phyloP scores from a whole-genome alignment of 2,797 vertebrate species.

The Argentina silus region DNA sequence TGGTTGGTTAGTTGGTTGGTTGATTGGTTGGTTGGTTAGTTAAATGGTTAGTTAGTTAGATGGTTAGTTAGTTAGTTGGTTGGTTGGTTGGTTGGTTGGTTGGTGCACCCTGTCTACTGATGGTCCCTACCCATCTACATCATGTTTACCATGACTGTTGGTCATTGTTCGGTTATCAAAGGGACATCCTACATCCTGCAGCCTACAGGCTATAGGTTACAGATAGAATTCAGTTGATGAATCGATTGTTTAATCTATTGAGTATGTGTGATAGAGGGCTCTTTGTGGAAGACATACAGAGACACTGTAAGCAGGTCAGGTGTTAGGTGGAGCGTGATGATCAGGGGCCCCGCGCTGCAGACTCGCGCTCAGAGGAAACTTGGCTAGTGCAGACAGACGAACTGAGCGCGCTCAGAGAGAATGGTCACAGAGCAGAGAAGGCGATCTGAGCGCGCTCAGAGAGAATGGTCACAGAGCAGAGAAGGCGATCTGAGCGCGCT shows the following conservation, averaged over 20 bases:
- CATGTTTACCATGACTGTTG: neutral
- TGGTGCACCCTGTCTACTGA: slow-evolving; percentile 15
- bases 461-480: too few species aligned
- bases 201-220: neutral
- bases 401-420: too few species aligned
- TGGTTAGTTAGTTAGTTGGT: too few species aligned
- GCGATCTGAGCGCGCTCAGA: too few species aligned
- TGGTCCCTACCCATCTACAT: slow-evolving; percentile 24
- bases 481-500: too few species aligned
- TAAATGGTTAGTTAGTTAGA: too few species aligned
- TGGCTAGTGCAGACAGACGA: neutral
- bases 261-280: neutral
- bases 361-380: neutral
- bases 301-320: neutral
- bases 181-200: neutral
- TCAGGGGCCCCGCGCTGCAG: neutral
- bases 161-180: neutral
- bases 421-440: too few species aligned
- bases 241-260: too few species aligned
- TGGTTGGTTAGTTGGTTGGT: too few species aligned
- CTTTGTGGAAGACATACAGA: neutral
- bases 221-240: neutral
- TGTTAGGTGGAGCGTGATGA: neutral
- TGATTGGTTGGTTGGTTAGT: too few species aligned
- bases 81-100: neutral